These are phyloP conservation scores for Lutjanus argentimaculatus DNA, from an alignment of 2,797 vertebrate genomes.

Conservation along the genomic window DNA sequence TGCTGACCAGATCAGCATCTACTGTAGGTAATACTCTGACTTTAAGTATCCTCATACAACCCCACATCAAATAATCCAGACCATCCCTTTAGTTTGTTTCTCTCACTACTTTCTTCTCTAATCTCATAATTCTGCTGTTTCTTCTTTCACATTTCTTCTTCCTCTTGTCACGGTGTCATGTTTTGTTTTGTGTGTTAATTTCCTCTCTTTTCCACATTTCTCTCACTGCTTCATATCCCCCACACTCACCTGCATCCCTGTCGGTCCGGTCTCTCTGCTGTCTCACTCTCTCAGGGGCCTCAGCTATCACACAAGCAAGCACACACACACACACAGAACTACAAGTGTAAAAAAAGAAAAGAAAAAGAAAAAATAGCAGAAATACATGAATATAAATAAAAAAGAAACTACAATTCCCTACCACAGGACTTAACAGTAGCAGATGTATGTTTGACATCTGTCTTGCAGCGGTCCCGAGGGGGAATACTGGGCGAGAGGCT, in stretches of 20 bases:
- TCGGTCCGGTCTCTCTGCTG: conserved; percentile 67
- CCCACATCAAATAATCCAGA: too few relatives aligned
- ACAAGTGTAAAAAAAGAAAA: conserved; percentile 38
- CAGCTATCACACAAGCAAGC: conserved; percentile 66
- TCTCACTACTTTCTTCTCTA: conserved; percentile 1
- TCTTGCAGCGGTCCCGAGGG: conserved; percentile 57
- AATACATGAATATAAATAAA: conserved; percentile 41
- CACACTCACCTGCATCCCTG: conserved; percentile 10
- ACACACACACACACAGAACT: conserved; percentile 57
- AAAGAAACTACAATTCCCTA: conserved; percentile 42
- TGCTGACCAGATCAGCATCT: too few relatives aligned
- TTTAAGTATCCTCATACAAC: too few relatives aligned
- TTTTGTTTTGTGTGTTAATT: background rate
- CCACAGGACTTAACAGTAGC: conserved; percentile 68
- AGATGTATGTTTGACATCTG: conserved; percentile 72
- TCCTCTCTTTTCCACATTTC: background rate
- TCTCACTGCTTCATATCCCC: conserved; percentile 10
- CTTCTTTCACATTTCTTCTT: background rate
- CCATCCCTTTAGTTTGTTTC: background rate
- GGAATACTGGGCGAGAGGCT: conserved; percentile 53
- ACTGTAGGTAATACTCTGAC: too few relatives aligned
- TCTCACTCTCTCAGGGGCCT: conserved; percentile 83
- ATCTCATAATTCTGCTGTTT: background rate
- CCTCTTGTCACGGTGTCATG: background rate
- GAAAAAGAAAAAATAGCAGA: conserved; percentile 37